Evolutionary conservation across 2,797 vertebrate genomes (phyloP), one percentile per base, ranked within the genome.

Genomic region (Graptemys geographica): DNA sequence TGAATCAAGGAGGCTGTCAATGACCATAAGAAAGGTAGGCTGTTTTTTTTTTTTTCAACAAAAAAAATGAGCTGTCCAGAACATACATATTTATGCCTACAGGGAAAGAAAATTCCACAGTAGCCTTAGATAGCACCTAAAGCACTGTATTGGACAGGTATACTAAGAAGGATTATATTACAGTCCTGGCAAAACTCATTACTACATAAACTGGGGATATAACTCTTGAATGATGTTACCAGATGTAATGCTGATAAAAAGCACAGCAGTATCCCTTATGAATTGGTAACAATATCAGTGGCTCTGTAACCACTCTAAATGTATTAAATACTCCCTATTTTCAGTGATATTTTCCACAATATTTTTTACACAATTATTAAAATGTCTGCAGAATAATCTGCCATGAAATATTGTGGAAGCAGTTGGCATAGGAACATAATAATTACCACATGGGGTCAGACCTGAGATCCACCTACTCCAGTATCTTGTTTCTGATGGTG

Each of bases 31-130:
- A 89, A 76, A 90, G 90, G 74, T 92, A 93, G 52, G 2, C 18
- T 52, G 16, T 27, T 51, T 51, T 51, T 41, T 51, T 51, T 41
- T 95, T 88, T n/a, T n/a, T 5, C 33, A 31, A n/a, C 78, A 95
- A 81, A 8, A 94, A 74, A 94, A 96, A 95, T 16, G 13, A 95
- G 8, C n/a, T 90, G 81, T 88, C 15, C 27, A 89, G 12, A 94
- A 96, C 94, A 95, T 33, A 28, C 51, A 82, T 81, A 49, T 79
- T 25, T 9, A 82, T 65, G 79, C 5, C 11, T 10, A 2, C 41
- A 55, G 28, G 31, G 41, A 88, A 79, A 19, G 33, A 88, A 87
- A 88, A 83, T 47, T 5, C 4, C 5, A 44, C 31, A 55, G 18
- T 94, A 88, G n/a, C 8, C 62, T 79, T 76, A 85, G 81, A 41